Evolutionary conservation across 1,140 invertebrate species (phyloP).

Genomic region (Teleogryllus occipitalis): DNA sequence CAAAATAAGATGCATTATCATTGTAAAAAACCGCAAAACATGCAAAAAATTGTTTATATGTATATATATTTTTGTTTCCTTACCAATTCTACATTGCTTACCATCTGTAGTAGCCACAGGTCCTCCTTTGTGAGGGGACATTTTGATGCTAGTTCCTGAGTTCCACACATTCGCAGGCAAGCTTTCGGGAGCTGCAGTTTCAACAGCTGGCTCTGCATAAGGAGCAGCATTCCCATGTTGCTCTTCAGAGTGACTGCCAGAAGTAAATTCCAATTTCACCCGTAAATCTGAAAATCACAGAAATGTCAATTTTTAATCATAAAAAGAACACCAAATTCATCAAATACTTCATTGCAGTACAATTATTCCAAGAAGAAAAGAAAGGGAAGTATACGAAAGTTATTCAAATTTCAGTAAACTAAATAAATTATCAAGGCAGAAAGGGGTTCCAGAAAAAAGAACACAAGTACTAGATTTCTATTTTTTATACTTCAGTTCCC

Average conservation of each 20-base stretch:
- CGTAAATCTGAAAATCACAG: slow-evolving; percentile 42
- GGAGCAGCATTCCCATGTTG: slow-evolving; percentile 16
- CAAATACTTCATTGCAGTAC: neutral
- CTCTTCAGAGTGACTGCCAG: slow-evolving; percentile 14
- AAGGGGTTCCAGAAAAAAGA: too few species aligned
- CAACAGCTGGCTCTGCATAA: slow-evolving; percentile 10
- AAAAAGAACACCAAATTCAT: slow-evolving; percentile 12
- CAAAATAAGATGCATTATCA: too few species aligned
- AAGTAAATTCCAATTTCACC: slow-evolving; percentile 49
- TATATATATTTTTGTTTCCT: too few species aligned
- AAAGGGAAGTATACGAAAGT: too few species aligned
- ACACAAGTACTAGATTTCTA: too few species aligned
- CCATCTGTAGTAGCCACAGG: slow-evolving; percentile 51
- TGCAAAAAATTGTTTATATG: too few species aligned
- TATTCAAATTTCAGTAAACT: too few species aligned
- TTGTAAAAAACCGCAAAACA: too few species aligned
- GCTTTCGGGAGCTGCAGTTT: slow-evolving; percentile 15
- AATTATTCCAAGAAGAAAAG: slow-evolving; percentile 8
- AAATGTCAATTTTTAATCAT: neutral
- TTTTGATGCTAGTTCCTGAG: slow-evolving; percentile 24
- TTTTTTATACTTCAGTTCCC: too few species aligned
- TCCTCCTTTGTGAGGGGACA: slow-evolving; percentile 40
- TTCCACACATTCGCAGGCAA: slow-evolving; percentile 25
- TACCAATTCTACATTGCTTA: slow-evolving; percentile 28
- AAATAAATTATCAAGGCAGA: too few species aligned